These are phyloP conservation scores for Sinocyclocheilus rhinocerous DNA, from an alignment of 2,113 vertebrate genomes.

Conservation along the genomic window DNA sequence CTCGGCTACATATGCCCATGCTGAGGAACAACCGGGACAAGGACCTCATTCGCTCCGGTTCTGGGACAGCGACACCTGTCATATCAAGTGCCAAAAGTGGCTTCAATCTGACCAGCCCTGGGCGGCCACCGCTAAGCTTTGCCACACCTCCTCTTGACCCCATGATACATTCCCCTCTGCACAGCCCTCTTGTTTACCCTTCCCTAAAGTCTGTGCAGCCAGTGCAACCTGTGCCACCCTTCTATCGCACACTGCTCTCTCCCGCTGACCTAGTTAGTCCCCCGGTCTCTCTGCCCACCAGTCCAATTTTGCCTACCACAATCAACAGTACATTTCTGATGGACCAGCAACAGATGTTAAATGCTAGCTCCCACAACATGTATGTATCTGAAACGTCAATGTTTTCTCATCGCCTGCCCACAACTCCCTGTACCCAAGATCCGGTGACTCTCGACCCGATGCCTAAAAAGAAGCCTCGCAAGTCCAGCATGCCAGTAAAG, in stretches of 20 bases:
- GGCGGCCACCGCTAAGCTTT: slow-evolving; percentile 92
- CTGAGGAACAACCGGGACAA: slow-evolving; percentile 98
- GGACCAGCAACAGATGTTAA: slow-evolving; percentile 80
- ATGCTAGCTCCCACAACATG: slow-evolving; percentile 72
- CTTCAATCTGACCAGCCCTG: slow-evolving; percentile 93
- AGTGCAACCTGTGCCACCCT: slow-evolving; percentile 96
- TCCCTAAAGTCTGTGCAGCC: slow-evolving; percentile 97
- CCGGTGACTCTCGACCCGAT: slow-evolving; percentile 82
- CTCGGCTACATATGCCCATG: slow-evolving; percentile 98
- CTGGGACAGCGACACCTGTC: slow-evolving; percentile 88
- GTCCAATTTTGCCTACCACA: slow-evolving; percentile 89
- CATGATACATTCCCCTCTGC: slow-evolving; percentile 89
- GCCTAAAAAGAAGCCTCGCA: slow-evolving; percentile 97
- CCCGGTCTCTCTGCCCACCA: slow-evolving; percentile 92
- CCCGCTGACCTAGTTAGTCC: slow-evolving; percentile 94
- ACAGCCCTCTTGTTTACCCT: slow-evolving; percentile 92
- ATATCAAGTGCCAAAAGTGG: slow-evolving; percentile 94
- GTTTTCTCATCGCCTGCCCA: slow-evolving; percentile 76
- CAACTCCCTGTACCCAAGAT: slow-evolving; percentile 77
- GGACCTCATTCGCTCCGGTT: slow-evolving; percentile 93
- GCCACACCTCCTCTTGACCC: slow-evolving; percentile 93
- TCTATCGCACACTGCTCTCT: slow-evolving; percentile 94
- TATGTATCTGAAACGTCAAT: slow-evolving; percentile 79
- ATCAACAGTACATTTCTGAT: slow-evolving; percentile 77
- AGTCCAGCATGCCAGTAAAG: slow-evolving; percentile 99